Conservation (phyloP, 64 coral and sea anemone species). For the Dendronephthya gigantea region DNA sequence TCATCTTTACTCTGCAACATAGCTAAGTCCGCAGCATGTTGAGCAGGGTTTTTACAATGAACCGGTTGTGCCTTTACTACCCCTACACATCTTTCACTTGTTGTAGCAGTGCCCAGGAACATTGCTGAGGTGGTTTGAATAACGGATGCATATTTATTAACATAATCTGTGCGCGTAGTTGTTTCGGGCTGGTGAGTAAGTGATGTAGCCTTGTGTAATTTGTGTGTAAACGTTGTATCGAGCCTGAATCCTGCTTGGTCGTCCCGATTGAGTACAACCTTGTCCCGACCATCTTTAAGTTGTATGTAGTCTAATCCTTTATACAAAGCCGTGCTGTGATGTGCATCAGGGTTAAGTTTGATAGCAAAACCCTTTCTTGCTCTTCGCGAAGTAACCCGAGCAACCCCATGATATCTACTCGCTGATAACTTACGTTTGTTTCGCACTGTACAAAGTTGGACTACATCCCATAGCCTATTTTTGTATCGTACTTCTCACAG, state of each 20-base stretch:
- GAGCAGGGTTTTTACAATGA: conserved; percentile 23
- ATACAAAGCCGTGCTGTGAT: conserved; percentile 22
- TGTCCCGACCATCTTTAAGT: conserved; percentile 18
- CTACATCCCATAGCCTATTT: conserved; percentile 31
- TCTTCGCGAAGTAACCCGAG: conserved; percentile 19
- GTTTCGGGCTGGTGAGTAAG: neutral
- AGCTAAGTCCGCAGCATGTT: conserved; percentile 36
- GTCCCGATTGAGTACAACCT: neutral
- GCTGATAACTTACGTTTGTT: conserved; percentile 36
- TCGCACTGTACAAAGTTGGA: conserved; percentile 26
- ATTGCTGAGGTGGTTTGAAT: neutral
- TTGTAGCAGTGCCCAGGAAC: neutral
- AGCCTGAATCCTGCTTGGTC: neutral
- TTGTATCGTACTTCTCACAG: neutral
- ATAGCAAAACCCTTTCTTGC: conserved; percentile 33
- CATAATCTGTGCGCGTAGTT: neutral
- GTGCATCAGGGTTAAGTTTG: conserved; percentile 14
- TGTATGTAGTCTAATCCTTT: conserved; percentile 17
- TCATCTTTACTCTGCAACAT: conserved; percentile 22
- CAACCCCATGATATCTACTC: conserved; percentile 28
- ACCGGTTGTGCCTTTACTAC: neutral
- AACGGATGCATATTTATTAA: no score
- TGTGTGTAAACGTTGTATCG: neutral
- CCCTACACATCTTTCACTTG: conserved; percentile 1
- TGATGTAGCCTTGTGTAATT: neutral